Evolutionary conservation across 2,888 invertebrate species (phyloP), one percentile per base, ranked within the genome.

Genomic region (Byasa hedistus): DNA sequence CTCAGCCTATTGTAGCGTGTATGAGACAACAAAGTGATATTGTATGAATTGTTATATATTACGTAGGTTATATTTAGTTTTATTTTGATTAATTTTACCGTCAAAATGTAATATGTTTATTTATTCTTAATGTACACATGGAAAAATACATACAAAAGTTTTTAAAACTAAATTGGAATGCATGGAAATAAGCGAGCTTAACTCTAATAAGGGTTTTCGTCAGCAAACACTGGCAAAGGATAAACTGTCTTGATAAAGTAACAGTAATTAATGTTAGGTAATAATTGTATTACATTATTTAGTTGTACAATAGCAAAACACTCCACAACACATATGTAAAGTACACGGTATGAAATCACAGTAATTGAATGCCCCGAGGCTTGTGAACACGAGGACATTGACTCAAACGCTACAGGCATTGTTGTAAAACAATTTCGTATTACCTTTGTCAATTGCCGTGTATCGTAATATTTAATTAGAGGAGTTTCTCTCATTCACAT

Each of bases 271-370:
- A 44, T 17, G 15, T 44, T 19, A 17, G 3, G 1, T 44, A 44
- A 36, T 36, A 7, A 7, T 36, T 10, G 32, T 36, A 44, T 44
- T 44, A 44, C 17, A 44, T 44, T 44, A 15, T 44, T 44, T 44
- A 44, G 17, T 3, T 44, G 4, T 17, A 44, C 44, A 44, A 19
- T 44, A 44, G 44, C 19, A 71, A 71, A 75, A 73, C 72, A 75
- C 76, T 73, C 74, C 74, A 71, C 73, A 73, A 77, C 74, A 77
- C 76, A 80, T 79, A 78, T 76, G 75, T 79, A 74, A 70, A 71
- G 72, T 73, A 76, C 79, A 79, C 79, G 79, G 77, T 75, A 77
- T 69, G 72, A 75, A 76, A 77, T 76, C 76, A 81, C 78, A 72
- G 74, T 71, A 72, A 69, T 69, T 70, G 69, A 66, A 69, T 66